A percentile compares a stretch with the other conserved stretches of the same genome.
Conservation (phyloP, 2,797 vertebrate species). For the Hipposideros larvatus region DNA sequence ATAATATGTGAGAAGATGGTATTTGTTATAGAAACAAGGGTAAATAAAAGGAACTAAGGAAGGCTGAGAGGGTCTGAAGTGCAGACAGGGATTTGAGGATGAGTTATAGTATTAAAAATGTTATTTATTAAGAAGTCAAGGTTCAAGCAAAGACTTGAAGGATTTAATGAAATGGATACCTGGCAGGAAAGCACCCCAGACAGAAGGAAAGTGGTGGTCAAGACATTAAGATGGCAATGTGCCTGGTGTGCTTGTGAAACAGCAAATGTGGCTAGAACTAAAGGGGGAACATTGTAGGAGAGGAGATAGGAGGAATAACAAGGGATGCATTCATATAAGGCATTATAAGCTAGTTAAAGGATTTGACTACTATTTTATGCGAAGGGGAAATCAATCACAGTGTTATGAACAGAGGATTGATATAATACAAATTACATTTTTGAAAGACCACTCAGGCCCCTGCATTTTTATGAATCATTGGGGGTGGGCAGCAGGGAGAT, state of each 20-base stretch:
- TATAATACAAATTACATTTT: background rate
- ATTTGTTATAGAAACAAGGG: background rate
- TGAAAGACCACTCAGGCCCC: background rate
- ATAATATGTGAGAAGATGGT: background rate
- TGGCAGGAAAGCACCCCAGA: background rate
- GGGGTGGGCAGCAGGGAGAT: background rate
- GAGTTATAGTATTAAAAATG: background rate
- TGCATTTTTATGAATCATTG: background rate
- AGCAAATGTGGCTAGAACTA: background rate
- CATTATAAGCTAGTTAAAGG: background rate
- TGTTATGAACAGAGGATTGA: background rate
- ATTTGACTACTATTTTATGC: background rate
- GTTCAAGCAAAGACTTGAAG: background rate
- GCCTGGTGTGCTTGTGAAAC: background rate
- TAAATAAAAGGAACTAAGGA: background rate
- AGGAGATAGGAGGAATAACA: background rate
- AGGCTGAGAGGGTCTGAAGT: background rate
- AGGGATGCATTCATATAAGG: background rate
- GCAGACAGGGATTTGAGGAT: background rate
- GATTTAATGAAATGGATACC: background rate
- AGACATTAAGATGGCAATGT: background rate
- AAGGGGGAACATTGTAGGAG: background rate
- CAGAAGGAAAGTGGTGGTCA: background rate
- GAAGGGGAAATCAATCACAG: background rate
- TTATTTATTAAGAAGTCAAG: background rate